phyloP scores from a whole-genome alignment of 2,888 invertebrate species.

The Nasonovia ribisnigri region DNA sequence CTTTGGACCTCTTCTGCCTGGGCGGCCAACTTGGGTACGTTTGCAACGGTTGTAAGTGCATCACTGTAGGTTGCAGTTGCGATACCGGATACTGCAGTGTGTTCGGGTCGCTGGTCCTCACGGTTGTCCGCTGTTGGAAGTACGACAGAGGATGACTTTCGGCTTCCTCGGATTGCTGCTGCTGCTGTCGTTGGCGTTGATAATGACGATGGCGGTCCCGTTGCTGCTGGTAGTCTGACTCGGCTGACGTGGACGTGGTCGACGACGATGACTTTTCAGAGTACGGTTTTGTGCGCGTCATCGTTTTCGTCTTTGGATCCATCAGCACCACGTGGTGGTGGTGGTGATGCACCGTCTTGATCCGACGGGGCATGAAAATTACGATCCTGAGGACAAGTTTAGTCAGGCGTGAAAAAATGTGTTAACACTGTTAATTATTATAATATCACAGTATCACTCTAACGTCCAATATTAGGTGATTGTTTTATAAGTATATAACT shows the following conservation, averaged over 20 bases:
- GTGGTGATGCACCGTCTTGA: constrained; percentile 53
- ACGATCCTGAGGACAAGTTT: constrained; percentile 13
- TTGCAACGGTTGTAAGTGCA: background rate
- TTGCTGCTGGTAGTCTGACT: background rate
- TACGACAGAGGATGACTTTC: background rate
- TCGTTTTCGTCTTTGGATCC: constrained; percentile 43
- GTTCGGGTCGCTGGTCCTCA: background rate
- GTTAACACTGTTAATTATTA: background rate
- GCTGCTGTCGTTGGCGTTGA: background rate
- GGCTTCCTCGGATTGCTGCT: background rate
- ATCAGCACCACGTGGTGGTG: constrained; percentile 59
- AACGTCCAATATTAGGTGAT: background rate
- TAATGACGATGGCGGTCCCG: background rate
- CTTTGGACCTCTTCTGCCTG: constrained; percentile 31
- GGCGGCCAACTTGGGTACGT: background rate
- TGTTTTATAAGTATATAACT: background rate
- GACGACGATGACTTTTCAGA: background rate
- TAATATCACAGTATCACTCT: background rate
- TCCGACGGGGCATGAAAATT: constrained; percentile 39
- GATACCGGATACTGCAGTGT: background rate
- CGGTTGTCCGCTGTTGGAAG: background rate
- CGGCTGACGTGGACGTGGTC: background rate
- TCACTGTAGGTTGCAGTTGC: background rate
- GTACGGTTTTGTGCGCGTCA: constrained; percentile 1
- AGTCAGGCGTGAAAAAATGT: background rate